Percentiles rank a stretch among this genome's conserved stretches.
Evolutionary conservation across 2,888 invertebrate species (phyloP).

Genomic region (Gandaritis pyraliata): DNA sequence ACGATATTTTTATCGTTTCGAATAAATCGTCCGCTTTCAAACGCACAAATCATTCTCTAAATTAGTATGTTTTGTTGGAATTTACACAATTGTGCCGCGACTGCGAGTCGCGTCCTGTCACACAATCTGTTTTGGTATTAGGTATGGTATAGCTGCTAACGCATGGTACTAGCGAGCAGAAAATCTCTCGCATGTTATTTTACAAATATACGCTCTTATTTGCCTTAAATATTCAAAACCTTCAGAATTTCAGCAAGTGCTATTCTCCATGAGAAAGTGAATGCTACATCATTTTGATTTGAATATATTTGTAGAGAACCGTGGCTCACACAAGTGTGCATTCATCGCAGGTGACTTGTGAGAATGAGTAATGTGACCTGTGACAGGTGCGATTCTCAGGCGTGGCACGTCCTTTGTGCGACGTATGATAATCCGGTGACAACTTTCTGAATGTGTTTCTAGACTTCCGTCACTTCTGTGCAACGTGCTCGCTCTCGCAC

Average conservation of each 20-base stretch:
- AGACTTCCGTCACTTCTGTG: neutral
- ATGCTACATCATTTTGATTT: neutral
- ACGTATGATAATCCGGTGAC: conserved; percentile 5
- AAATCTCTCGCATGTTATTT: neutral
- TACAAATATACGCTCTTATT: neutral
- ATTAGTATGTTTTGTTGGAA: conserved; percentile 18
- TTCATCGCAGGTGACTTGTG: conserved; percentile 1
- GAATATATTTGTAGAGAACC: neutral
- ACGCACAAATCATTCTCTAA: conserved; percentile 25
- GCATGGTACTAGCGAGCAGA: neutral
- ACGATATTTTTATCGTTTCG: conserved; percentile 27
- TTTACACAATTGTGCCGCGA: conserved; percentile 17
- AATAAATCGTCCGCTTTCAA: conserved; percentile 20
- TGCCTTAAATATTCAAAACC: too few species aligned
- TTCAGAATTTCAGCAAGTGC: too few species aligned
- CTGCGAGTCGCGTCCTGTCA: neutral
- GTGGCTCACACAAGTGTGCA: neutral
- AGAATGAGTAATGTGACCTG: conserved; percentile 11
- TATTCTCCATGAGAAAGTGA: neutral
- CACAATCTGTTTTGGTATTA: neutral
- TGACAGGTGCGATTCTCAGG: conserved; percentile 9
- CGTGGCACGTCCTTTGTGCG: conserved; percentile 1
- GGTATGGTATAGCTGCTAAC: too few species aligned
- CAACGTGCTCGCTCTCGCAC: neutral
- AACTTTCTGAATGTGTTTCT: conserved; percentile 8